Evolutionary conservation across 1,140 invertebrate genomes (phyloP).

Genomic region (Gyrodactylus bullatarudis): DNA sequence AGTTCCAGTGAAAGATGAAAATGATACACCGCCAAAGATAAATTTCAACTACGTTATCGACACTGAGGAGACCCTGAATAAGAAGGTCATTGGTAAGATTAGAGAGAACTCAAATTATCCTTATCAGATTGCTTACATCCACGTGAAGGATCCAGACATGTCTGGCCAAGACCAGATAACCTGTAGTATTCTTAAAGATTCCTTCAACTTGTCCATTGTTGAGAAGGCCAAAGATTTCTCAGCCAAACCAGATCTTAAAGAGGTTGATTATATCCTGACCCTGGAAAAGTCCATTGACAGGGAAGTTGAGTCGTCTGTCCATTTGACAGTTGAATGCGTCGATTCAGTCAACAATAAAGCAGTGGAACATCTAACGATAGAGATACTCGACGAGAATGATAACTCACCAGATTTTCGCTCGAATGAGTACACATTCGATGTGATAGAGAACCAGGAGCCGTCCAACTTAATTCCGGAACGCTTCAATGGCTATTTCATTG

Average conservation of each 20-base stretch:
- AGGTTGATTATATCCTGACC: neutral
- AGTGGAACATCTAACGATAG: neutral
- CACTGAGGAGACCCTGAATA: neutral
- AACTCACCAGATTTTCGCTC: neutral
- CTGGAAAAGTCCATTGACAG: neutral
- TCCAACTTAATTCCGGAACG: neutral
- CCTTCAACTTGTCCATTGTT: neutral
- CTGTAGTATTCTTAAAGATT: neutral
- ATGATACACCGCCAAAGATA: neutral
- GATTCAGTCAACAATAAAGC: neutral
- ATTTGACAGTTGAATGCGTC: neutral
- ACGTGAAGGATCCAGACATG: neutral
- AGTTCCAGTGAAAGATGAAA: neutral
- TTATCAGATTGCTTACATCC: neutral
- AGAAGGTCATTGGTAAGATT: neutral
- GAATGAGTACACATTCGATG: neutral
- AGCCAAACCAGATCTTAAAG: neutral
- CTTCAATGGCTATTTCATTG: neutral
- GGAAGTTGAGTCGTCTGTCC: neutral
- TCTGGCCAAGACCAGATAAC: neutral
- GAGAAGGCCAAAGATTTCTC: neutral
- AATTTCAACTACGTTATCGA: neutral
- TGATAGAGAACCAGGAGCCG: neutral
- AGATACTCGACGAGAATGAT: neutral
- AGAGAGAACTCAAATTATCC: neutral